phyloP scores from a whole-genome alignment of 2,888 invertebrate species.

The Lagria hirta region DNA sequence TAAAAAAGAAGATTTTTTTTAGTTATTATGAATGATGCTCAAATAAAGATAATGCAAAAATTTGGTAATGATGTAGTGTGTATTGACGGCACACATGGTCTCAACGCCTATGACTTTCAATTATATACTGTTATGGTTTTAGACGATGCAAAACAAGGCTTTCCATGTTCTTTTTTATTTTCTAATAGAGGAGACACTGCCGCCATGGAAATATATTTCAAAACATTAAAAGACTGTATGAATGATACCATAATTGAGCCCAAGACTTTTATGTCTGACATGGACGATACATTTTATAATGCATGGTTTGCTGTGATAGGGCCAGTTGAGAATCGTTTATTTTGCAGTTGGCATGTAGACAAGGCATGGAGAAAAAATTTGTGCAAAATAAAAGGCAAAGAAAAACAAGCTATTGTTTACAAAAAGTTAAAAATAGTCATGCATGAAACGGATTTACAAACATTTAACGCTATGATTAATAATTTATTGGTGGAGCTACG shows the following conservation, averaged over 20 bases:
- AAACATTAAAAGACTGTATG: constrained; percentile 17
- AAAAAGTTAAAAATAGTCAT: constrained; percentile 21
- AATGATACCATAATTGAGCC: constrained; percentile 1
- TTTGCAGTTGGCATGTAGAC: too few relatives aligned
- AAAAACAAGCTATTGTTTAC: too few relatives aligned
- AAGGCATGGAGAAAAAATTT: constrained; percentile 3
- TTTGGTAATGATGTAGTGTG: constrained; percentile 20
- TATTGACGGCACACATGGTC: constrained; percentile 17
- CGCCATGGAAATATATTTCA: constrained; percentile 19
- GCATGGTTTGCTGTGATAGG: constrained; percentile 26
- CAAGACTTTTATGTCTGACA: constrained; percentile 27
- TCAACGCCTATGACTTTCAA: constrained; percentile 26
- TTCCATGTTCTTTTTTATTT: constrained; percentile 30
- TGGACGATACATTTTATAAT: constrained; percentile 21
- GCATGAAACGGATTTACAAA: constrained; percentile 25
- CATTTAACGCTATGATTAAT: constrained; percentile 24
- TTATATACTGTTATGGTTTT: constrained; percentile 27
- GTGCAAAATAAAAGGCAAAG: too few relatives aligned
- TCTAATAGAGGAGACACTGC: constrained; percentile 24
- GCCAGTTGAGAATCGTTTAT: too few relatives aligned
- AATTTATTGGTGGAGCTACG: constrained; percentile 17
- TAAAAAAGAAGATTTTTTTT: constrained; percentile 34
- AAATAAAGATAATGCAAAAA: constrained; percentile 22
- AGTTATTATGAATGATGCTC: constrained; percentile 28
- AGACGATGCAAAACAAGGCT: constrained; percentile 29